Evolutionary conservation across 1,140 invertebrate genomes (phyloP).

Genomic region (Glossosoma conforme): DNA sequence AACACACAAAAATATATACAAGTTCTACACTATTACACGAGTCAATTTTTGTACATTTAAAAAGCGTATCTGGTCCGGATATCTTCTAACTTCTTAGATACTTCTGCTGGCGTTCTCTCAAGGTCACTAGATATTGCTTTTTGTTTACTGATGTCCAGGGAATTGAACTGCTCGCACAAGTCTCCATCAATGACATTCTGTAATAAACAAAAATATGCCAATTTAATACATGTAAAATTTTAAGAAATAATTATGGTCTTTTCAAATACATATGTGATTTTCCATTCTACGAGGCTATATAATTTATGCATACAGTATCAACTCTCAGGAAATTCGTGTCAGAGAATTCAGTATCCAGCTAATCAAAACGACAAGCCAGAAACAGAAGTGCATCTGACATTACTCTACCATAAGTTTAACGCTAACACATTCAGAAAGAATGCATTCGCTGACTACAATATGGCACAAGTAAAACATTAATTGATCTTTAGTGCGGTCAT

Average conservation of each 20-base stretch:
- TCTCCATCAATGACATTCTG: constrained; percentile 98
- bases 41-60: no score
- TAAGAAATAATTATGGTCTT: constrained; percentile 6
- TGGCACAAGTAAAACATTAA: constrained; percentile 7
- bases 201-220: constrained; percentile 33
- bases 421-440: constrained; percentile 21
- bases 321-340: constrained; percentile 28
- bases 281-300: constrained; percentile 24
- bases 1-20: no score
- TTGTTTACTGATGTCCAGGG: constrained; percentile 89
- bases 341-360: constrained; percentile 9
- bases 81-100: constrained; percentile 93
- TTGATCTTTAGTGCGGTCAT: constrained; percentile 22
- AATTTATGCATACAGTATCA: constrained; percentile 17
- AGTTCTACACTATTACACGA: no score
- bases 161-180: constrained; percentile 98
- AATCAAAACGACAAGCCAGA: constrained; percentile 25
- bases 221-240: constrained; percentile 14
- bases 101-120: constrained; percentile 91
- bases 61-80: constrained; percentile 92
- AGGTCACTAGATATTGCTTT: constrained; percentile 92
- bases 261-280: constrained; percentile 22
- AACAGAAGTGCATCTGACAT: constrained; percentile 16
- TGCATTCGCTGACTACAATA: constrained; percentile 28
- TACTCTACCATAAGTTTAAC: constrained; percentile 30